Percentiles rank a stretch among this genome's conserved stretches.
Conservation (phyloP, 2,888 invertebrate genomes). For the Ochropleura leucogaster region DNA sequence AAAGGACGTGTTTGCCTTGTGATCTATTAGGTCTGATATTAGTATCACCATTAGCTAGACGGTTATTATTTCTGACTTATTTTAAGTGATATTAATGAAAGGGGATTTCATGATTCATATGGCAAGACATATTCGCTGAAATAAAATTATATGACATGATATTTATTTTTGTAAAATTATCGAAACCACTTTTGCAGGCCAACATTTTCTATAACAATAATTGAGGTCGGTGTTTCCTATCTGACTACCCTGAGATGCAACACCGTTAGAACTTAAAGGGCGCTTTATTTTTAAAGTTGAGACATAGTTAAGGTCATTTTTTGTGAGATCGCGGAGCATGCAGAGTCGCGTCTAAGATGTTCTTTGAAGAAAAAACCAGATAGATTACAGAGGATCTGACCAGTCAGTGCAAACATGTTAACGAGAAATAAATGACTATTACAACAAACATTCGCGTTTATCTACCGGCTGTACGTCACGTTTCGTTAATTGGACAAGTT, state of each 20-base stretch:
- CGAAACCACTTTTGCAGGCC: not conserved
- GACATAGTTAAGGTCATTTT: not conserved
- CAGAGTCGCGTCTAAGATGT: too few species aligned
- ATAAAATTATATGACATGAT: not conserved
- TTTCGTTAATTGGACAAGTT: constrained; percentile 72
- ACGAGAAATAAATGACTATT: constrained; percentile 19
- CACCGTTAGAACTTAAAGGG: not conserved
- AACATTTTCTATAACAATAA: not conserved
- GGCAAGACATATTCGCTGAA: not conserved
- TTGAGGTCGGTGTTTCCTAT: not conserved
- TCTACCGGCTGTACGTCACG: constrained; percentile 50
- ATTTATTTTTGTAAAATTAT: not conserved
- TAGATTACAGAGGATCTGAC: not conserved
- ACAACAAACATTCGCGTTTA: constrained; percentile 48
- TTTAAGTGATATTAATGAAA: constrained; percentile 2
- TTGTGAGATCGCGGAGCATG: too few species aligned
- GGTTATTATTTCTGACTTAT: not conserved
- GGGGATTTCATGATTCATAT: constrained; percentile 4
- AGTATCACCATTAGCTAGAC: constrained; percentile 10
- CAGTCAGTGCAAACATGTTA: not conserved
- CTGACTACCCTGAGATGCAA: not conserved
- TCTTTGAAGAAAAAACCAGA: not conserved
- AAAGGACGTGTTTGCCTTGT: constrained; percentile 20
- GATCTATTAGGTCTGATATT: constrained; percentile 40
- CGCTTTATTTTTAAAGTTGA: not conserved